Evolutionary conservation across 2,113 vertebrate species (phyloP), one percentile per base, ranked within the genome.

Genomic region (Oceanodroma tethys): DNA sequence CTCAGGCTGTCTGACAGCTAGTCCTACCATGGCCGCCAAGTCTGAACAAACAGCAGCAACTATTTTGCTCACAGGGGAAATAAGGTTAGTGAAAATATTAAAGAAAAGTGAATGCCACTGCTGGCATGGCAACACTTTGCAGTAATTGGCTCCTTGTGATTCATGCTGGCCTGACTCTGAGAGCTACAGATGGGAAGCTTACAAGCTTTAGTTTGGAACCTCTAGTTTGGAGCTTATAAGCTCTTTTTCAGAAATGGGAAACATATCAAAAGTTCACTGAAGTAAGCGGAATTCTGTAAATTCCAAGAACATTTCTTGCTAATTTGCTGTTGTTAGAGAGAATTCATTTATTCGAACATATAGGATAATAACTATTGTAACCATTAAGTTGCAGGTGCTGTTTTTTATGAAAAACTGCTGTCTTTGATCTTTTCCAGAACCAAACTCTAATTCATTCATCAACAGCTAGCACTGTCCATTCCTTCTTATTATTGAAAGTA

Each of bases 11-110:
- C 90, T 97, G 97, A 96, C 95, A 97, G 94, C 91, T 83, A 92
- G 75, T 95, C 66, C 11, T 83, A 93, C 96, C 84, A 76, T 2
- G 6, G 81, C 94, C 10, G 34, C 97, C 92, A 95, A 96, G 81
- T 97, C 90, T 95, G 95, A 98, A 90, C 85, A 97, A 98, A 97
- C 90, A 96, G 91, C 93, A 96, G 84, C 53, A 97, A 92, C 89
- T 97, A 95, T 98, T 96, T 97, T 93, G 74, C 90, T 97, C 96
- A 83, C 90, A 87, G 93, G 90, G 97, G 94, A 98, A 98, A 98
- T 97, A 97, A 97, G 78, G 78, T 97, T 97, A 96, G 96, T 87
- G 90, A 96, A 98, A 98, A 98, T 98, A 98, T 94, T 97, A 98
- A 97, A 97, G 96, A 95, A 96, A 97, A 59, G 80, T 91, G 97